Base-by-base conservation (phyloP, 2,797 vertebrate species). In the Cottoperca gobio region DNA sequence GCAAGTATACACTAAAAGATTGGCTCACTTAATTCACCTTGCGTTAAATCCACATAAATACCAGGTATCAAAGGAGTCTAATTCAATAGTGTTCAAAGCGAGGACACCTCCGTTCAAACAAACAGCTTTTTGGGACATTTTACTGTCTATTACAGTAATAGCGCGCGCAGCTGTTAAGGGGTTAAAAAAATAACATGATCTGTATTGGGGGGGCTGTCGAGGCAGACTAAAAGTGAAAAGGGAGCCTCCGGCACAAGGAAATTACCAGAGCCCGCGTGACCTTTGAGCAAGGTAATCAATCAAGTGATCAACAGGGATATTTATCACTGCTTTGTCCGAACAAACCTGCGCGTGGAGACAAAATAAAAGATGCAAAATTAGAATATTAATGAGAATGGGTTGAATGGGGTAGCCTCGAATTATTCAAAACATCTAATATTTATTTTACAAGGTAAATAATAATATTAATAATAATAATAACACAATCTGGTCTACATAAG, bases 221-320 rank as follows among this genome's bases (percentile, higher is more conserved):
- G 94, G 94, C 75, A 76, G 95, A 95, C 95, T 94, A 95, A 96
- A 97, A 97, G 97, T 97, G 97, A 97, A 97, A 97, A 97, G 95
- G 93, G 91, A 96, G 97, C 97, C 97, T 95, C 94, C 91, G 96
- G 97, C 97, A 89, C 95, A 94, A 96, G 97, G 97, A 99, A 98
- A 98, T 98, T 97, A 98, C 97, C 95, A 94, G 94, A 94, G 96
- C 96, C 97, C 94, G 96, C 92, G 91, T 97, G 97, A 98, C 97
- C 97, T 98, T 96, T 97, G 95, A 94, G 96, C 96, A 95, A 97
- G 96, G 96, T 98, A 98, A 99, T 99, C 98, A 97, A 99, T 99
- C 97, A 99, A 98, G 94, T 97, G 97, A 98, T 99, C 97, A 99
- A 96, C 96, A 95, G 97, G 96, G 96, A 98, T 97, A 98, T 99